phyloP scores from a whole-genome alignment of 2,797 vertebrate genomes.

The Leptodactylus fallax region DNA sequence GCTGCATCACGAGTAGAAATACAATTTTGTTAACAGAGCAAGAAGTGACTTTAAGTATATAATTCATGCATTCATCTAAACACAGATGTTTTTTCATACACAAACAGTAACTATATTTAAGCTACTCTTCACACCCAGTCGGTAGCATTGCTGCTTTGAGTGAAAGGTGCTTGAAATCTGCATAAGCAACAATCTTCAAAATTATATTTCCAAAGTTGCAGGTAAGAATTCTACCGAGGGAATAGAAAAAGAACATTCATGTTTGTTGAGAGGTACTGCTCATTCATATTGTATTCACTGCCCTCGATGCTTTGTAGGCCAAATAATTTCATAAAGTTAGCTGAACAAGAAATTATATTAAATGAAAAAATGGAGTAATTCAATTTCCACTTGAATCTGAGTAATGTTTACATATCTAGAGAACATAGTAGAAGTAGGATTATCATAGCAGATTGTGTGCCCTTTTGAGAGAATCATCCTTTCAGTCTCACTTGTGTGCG shows the following conservation, averaged over 20 bases:
- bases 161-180: slow-evolving; percentile 35
- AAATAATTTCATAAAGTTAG: not conserved
- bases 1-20: slow-evolving; percentile 17
- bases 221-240: slow-evolving; percentile 11
- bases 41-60: slow-evolving; percentile 28
- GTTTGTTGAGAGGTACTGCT: not conserved
- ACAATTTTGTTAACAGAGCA: slow-evolving; percentile 23
- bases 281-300: not conserved
- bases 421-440: not conserved
- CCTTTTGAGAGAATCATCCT: not conserved
- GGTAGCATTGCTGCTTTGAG: slow-evolving; percentile 26
- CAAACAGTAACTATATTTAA: slow-evolving; percentile 18
- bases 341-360: not conserved
- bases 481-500: too few species aligned
- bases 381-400: too few species aligned
- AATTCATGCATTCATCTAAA: slow-evolving; percentile 2
- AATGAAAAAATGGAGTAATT: not conserved
- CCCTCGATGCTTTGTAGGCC: too few species aligned
- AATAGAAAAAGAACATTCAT: not conserved
- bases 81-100: slow-evolving; percentile 24
- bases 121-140: not conserved
- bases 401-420: not conserved
- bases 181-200: slow-evolving; percentile 28
- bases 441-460: not conserved
- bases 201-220: slow-evolving; percentile 33